phyloP scores from a whole-genome alignment of 2,888 invertebrate genomes.

The Rhingia campestris region DNA sequence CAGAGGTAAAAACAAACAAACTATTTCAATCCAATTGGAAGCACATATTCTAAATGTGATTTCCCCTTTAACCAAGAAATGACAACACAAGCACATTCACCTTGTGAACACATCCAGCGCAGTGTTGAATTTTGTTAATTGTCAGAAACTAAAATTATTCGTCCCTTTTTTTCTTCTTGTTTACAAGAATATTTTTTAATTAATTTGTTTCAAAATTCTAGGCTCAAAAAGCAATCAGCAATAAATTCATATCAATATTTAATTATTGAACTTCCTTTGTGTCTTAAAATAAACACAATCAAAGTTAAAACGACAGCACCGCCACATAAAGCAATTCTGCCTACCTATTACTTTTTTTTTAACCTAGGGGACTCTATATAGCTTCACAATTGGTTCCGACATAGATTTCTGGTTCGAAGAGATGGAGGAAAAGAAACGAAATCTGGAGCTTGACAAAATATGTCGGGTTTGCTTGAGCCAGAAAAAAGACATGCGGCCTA shows the following conservation, averaged over 20 bases:
- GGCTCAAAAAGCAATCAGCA: slow-evolving; percentile 31
- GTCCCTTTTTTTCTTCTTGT: slow-evolving; percentile 74
- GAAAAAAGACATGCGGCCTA: slow-evolving; percentile 87
- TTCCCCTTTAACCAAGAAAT: background rate
- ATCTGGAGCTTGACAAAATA: slow-evolving; percentile 85
- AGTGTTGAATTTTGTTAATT: slow-evolving; percentile 61
- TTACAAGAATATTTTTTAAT: slow-evolving; percentile 74
- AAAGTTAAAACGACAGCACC: slow-evolving; percentile 21
- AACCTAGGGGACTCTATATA: slow-evolving; percentile 24
- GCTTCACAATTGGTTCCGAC: slow-evolving; percentile 72
- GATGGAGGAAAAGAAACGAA: slow-evolving; percentile 81
- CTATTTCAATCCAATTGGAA: too few relatives aligned
- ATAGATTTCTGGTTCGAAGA: slow-evolving; percentile 72
- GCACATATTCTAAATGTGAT: slow-evolving; percentile 1
- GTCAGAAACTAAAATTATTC: slow-evolving; percentile 73
- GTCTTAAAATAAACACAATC: slow-evolving; percentile 16
- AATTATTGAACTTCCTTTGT: slow-evolving; percentile 20
- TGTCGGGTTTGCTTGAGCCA: slow-evolving; percentile 86
- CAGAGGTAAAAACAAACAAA: too few relatives aligned
- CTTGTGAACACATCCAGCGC: slow-evolving; percentile 51
- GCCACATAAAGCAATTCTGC: slow-evolving; percentile 55
- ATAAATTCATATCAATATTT: slow-evolving; percentile 37
- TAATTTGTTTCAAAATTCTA: slow-evolving; percentile 65
- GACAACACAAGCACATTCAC: slow-evolving; percentile 35
- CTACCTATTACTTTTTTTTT: slow-evolving; percentile 40